phyloP scores from a whole-genome alignment of 2,113 vertebrate genomes.

The Nyctereutes procyonoides region DNA sequence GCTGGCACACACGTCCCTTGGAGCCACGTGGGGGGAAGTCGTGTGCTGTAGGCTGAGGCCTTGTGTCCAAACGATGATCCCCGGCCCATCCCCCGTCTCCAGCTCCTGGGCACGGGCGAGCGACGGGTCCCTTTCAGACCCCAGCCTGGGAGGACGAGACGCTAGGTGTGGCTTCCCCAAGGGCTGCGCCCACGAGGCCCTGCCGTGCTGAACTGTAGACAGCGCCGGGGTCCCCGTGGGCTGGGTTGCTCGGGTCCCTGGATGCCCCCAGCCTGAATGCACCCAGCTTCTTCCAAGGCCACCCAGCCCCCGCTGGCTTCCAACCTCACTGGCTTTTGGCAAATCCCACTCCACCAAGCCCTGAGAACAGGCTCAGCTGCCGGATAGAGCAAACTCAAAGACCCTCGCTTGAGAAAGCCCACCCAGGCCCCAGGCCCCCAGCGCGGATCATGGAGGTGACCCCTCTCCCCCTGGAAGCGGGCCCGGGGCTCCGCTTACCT shows the following conservation, averaged over 20 bases:
- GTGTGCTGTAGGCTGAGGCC: not conserved
- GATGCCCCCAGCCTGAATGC: not conserved
- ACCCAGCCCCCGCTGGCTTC: slow-evolving; percentile 77
- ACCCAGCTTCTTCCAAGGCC: slow-evolving; percentile 64
- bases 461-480: not conserved
- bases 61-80: not conserved
- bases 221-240: not conserved
- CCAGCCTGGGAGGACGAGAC: not conserved
- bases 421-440: not conserved
- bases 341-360: slow-evolving; percentile 67
- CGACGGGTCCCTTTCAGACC: not conserved
- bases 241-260: not conserved
- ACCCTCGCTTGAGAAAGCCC: slow-evolving; percentile 69
- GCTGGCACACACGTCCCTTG: not conserved
- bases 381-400: slow-evolving; percentile 5
- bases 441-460: not conserved
- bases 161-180: not conserved
- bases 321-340: slow-evolving; percentile 74
- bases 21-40: not conserved
- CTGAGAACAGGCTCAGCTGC: slow-evolving; percentile 67
- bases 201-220: not conserved
- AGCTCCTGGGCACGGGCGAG: not conserved
- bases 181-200: not conserved
- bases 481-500: not conserved
- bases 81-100: not conserved